Percentiles rank a stretch among this genome's conserved stretches.
Evolutionary conservation across 2,797 vertebrate species (phyloP).

Genomic region (Poeciliopsis paucimaculata): DNA sequence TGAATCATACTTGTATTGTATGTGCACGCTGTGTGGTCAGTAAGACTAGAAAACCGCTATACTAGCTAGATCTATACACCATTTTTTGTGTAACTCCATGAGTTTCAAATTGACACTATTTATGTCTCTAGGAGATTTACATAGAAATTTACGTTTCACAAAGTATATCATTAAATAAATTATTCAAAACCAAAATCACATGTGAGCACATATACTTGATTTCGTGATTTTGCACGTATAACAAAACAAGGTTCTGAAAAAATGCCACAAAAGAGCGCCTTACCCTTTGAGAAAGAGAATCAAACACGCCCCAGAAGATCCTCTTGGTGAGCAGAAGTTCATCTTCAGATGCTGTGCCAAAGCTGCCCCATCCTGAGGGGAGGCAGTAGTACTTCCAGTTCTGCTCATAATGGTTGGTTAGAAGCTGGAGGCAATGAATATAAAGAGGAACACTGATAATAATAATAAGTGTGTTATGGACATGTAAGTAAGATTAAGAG

Average conservation of each 20-base stretch:
- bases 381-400: conserved; percentile 99
- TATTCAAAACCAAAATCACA: not conserved
- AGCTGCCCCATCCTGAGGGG: conserved; percentile 93
- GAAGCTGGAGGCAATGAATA: conserved; percentile 79
- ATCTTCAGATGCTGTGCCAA: conserved; percentile 92
- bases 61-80: not conserved
- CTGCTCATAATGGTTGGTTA: conserved; percentile 97
- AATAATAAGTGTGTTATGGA: not conserved
- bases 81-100: not conserved
- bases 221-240: not conserved
- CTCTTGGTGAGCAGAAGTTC: conserved; percentile 97
- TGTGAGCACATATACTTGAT: not conserved
- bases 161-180: not conserved
- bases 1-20: not conserved
- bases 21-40: not conserved
- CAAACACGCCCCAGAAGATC: conserved; percentile 99
- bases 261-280: conserved; percentile 15
- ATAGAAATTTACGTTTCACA: not conserved
- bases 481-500: conserved; percentile 24
- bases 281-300: conserved; percentile 98
- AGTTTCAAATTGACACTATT: not conserved
- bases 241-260: not conserved
- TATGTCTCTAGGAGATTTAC: not conserved
- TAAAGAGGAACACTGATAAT: not conserved
- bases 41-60: not conserved